These are phyloP conservation scores for Atrichornis clamosus DNA, from an alignment of 2,113 vertebrate species.

Conservation along the genomic window DNA sequence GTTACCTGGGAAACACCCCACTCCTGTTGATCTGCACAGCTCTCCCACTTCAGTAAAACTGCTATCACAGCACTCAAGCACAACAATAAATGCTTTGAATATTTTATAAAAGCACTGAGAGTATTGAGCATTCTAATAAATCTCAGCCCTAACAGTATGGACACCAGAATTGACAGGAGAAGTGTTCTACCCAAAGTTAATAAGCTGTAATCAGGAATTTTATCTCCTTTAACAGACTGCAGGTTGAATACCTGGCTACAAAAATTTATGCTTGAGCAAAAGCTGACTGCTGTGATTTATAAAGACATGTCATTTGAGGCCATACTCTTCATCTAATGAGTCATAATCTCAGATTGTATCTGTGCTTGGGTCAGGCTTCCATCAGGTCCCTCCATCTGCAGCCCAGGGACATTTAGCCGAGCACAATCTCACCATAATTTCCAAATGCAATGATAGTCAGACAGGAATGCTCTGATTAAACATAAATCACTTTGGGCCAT, in stretches of 20 bases:
- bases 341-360: background rate
- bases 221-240: background rate
- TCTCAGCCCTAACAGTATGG: background rate
- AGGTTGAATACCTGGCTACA: background rate
- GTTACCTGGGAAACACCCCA: background rate
- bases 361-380: conserved; percentile 15
- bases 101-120: conserved; percentile 7
- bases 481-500: background rate
- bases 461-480: conserved; percentile 18
- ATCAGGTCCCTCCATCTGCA: background rate
- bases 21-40: background rate
- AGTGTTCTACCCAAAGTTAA: background rate
- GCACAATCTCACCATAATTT: background rate
- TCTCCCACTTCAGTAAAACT: background rate
- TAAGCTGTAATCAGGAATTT: background rate
- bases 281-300: background rate
- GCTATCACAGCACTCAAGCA: background rate
- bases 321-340: background rate
- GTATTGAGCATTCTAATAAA: background rate
- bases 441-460: background rate
- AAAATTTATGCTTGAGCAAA: background rate
- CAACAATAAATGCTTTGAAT: background rate
- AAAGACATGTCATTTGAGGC: background rate
- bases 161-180: background rate
- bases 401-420: background rate